A percentile compares a stretch with the other conserved stretches of the same genome.
These are phyloP conservation scores for Troglohyphantes excavatus DNA, from an alignment of 2,888 invertebrate genomes.

Conservation along the genomic window DNA sequence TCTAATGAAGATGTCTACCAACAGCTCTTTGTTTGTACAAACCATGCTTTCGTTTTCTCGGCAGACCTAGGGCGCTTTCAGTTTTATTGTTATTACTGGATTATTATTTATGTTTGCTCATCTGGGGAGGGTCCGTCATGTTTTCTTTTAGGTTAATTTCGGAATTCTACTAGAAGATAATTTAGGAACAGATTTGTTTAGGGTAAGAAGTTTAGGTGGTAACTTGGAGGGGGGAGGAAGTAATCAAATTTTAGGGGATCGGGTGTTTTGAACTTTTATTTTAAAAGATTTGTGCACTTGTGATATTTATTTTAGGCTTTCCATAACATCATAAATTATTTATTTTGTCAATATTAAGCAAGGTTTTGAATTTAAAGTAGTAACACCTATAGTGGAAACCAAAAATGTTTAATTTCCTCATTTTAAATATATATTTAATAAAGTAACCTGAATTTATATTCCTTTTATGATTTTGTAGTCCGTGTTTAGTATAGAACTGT, in stretches of 20 bases:
- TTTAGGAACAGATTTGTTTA: not conserved
- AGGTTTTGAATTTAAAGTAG: too few relatives aligned
- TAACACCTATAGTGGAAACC: too few relatives aligned
- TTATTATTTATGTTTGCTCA: slow-evolving; percentile 24
- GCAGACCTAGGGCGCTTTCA: not conserved
- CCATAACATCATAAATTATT: too few relatives aligned
- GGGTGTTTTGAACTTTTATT: not conserved
- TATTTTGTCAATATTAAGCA: too few relatives aligned
- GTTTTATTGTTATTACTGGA: slow-evolving; percentile 13
- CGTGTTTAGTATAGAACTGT: too few relatives aligned
- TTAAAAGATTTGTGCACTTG: not conserved
- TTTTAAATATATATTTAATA: too few relatives aligned
- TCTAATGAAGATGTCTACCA: slow-evolving; percentile 14
- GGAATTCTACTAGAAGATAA: not conserved
- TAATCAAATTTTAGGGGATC: not conserved
- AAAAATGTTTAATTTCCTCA: too few relatives aligned
- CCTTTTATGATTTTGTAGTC: too few relatives aligned
- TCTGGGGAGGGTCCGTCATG: not conserved
- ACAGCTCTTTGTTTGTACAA: slow-evolving; percentile 24
- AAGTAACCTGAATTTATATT: too few relatives aligned
- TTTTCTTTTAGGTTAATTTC: not conserved
- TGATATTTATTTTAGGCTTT: not conserved
- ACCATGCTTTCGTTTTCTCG: not conserved
- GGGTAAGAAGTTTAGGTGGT: not conserved
- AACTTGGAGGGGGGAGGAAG: not conserved